Conservation (phyloP, 1,140 invertebrate species). For the Trachymyrmex septentrionalis region DNA sequence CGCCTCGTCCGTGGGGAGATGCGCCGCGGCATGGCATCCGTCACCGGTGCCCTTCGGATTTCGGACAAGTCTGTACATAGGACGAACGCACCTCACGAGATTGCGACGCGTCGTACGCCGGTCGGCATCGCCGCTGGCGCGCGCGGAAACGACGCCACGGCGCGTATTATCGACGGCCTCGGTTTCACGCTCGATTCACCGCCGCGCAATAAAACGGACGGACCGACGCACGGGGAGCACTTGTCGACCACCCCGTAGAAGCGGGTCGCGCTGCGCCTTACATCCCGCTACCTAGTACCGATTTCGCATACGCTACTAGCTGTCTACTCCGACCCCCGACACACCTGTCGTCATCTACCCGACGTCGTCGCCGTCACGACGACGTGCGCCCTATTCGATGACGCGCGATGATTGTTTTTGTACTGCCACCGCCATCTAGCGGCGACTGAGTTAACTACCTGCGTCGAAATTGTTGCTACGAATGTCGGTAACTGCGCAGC, state of each 20-base stretch:
- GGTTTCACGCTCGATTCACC: neutral
- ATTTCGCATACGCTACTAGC: neutral
- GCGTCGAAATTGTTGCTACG: neutral
- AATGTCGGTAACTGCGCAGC: neutral
- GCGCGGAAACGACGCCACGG: neutral
- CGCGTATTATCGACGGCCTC: neutral
- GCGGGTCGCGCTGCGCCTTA: neutral
- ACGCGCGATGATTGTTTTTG: neutral
- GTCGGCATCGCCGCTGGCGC: slow-evolving; percentile 61
- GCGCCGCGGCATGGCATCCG: slow-evolving; percentile 69
- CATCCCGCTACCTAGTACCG: neutral
- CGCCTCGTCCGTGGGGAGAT: slow-evolving; percentile 56
- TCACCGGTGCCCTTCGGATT: slow-evolving; percentile 63
- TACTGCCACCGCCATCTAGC: slow-evolving; percentile 6
- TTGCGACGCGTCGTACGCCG: neutral
- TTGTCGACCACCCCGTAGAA: neutral
- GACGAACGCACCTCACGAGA: slow-evolving; percentile 35
- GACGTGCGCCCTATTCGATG: neutral
- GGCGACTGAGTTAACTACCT: neutral
- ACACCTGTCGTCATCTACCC: slow-evolving; percentile 49
- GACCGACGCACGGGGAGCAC: neutral
- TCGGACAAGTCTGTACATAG: slow-evolving; percentile 70
- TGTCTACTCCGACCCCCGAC: neutral
- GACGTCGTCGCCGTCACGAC: neutral
- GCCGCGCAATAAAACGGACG: neutral